phyloP scores from a whole-genome alignment of 64 coral and sea anemone genomes.

The Pocillopora verrucosa region DNA sequence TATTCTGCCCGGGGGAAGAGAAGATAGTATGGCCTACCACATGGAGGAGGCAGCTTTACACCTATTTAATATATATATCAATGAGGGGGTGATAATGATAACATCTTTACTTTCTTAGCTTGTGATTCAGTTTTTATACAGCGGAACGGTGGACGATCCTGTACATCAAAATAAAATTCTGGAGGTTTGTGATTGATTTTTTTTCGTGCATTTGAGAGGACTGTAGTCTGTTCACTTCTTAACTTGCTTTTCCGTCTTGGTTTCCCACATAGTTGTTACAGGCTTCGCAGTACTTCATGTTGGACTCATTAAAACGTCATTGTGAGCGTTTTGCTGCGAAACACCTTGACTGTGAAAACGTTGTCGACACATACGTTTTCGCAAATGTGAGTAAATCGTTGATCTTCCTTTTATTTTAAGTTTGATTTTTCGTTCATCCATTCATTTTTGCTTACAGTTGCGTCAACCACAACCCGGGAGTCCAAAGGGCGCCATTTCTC shows the following conservation, averaged over 20 bases:
- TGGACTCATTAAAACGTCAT: conserved; percentile 50
- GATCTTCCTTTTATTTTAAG: too few relatives aligned
- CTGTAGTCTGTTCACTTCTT: neutral
- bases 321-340: conserved; percentile 44
- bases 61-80: too few relatives aligned
- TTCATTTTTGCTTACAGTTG: too few relatives aligned
- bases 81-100: neutral
- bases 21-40: too few relatives aligned
- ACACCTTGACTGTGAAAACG: conserved; percentile 28
- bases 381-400: conserved; percentile 25
- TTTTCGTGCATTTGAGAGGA: too few relatives aligned
- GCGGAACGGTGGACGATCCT: conserved; percentile 51
- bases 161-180: conserved; percentile 45
- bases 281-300: conserved; percentile 44
- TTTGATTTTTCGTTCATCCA: too few relatives aligned
- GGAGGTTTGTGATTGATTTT: conserved; percentile 34
- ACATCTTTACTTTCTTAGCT: conserved; percentile 32
- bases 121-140: conserved; percentile 81
- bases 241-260: neutral
- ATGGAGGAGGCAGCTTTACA: too few relatives aligned
- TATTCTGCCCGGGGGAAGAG: too few relatives aligned
- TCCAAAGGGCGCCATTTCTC: too few relatives aligned
- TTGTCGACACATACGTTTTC: conserved; percentile 17
- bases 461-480: too few relatives aligned
- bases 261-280: conserved; percentile 39